Evolutionary conservation across 2,888 invertebrate species (phyloP), one percentile per base, ranked within the genome.

Genomic region (Caenorhabditis macrosperma): DNA sequence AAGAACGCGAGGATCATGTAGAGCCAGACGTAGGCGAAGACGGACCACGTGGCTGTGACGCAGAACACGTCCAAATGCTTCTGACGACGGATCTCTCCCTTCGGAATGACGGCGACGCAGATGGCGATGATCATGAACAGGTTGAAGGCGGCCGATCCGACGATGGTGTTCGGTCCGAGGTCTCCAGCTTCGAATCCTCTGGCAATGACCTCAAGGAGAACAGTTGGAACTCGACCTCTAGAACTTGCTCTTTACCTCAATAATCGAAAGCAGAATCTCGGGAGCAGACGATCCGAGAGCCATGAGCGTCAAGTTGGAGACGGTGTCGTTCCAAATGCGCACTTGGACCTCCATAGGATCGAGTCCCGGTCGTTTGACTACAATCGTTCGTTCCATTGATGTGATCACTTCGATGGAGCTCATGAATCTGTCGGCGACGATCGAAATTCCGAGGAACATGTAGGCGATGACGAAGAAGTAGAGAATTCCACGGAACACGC

Each of bases 381-480:
- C 94, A 89, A 99, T 94, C 91, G 96, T 96, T 89, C 95, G 95
- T 91, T 99, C 98, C 91, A 96, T 85, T 87, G 88, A 88, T 64
- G 98, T 99, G 91, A 99, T 99, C 86, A 96, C 97, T 93, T 99
- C 99, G 91, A 99, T 99, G 88, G 97, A 95, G 48, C 96, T 96
- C 99, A 99, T 99, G 92, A 99, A 99, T 77, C 97, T 94, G 91
- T 99, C 99, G 86, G 98, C 97, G 85, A 98, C 95, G 91, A 99
- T 97, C 87, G 98, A 97, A 54, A 99, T 97, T 71, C 99, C 99
- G 91, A 99, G 95, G 93, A 99, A 99, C 91, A 98, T 94, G 92
- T 97, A 99, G 88, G 95, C 93, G 91, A 99, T 94, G 55, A 94
- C 92, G 61, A 95, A 87, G 92, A 98, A 96, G 92, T 99, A 99